Conservation (phyloP, 1,140 invertebrate genomes). For the Melitaea cinxia region DNA sequence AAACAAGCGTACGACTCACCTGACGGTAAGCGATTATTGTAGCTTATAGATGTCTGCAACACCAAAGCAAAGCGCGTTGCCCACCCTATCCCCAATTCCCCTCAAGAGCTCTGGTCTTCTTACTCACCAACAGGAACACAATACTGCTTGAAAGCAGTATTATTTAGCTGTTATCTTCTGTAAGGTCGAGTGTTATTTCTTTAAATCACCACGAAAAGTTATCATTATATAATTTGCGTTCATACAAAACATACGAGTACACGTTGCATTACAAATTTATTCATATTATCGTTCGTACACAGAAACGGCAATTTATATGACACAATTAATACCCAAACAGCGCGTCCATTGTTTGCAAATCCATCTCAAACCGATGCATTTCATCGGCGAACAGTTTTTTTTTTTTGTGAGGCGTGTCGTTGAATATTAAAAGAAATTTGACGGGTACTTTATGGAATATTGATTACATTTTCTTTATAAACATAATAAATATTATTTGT, state of each 20-base stretch:
- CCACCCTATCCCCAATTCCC: no score
- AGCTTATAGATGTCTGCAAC: no score
- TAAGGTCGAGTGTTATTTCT: no score
- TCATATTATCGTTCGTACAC: constrained; percentile 18
- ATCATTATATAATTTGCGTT: neutral
- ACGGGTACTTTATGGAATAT: constrained; percentile 3
- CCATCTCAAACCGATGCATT: constrained; percentile 13
- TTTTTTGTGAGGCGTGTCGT: constrained; percentile 24
- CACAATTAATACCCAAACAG: constrained; percentile 26
- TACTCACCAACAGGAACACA: no score
- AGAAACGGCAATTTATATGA: constrained; percentile 26
- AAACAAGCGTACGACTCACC: no score
- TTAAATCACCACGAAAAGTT: neutral
- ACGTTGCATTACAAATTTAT: constrained; percentile 12
- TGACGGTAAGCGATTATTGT: no score
- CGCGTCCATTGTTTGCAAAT: constrained; percentile 39
- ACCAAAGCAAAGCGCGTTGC: no score
- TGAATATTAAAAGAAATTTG: constrained; percentile 18
- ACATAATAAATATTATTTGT: neutral
- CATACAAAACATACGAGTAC: neutral
- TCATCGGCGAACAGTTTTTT: constrained; percentile 10
- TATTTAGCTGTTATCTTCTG: no score
- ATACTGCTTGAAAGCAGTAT: no score
- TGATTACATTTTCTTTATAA: neutral
- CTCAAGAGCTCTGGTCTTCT: no score